Conservation (phyloP, 2,113 vertebrate genomes). For the Cariama cristata region DNA sequence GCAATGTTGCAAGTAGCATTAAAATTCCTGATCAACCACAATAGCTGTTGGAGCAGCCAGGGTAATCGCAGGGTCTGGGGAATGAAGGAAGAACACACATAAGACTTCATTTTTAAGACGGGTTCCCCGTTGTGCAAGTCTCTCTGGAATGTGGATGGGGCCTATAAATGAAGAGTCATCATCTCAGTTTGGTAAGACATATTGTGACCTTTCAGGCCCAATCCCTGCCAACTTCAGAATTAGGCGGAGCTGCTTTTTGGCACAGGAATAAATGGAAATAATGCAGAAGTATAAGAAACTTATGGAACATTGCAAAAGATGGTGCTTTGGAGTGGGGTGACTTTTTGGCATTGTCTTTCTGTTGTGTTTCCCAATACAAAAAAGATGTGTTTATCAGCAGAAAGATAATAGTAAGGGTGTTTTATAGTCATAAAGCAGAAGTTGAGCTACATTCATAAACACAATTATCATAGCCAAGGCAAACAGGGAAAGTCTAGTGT, state of each 20-base stretch:
- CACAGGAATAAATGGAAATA: neutral
- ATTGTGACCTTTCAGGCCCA: neutral
- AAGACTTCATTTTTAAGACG: neutral
- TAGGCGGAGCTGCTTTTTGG: neutral
- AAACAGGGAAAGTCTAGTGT: constrained; percentile 30
- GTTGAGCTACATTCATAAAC: constrained; percentile 12
- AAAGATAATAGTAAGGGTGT: neutral
- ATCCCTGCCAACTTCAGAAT: neutral
- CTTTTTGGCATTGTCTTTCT: neutral
- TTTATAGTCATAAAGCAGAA: constrained; percentile 6
- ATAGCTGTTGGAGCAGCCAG: neutral
- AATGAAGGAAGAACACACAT: neutral
- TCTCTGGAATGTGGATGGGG: neutral
- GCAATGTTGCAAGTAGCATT: neutral
- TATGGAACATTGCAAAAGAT: neutral
- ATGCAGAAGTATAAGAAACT: neutral
- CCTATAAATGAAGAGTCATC: neutral
- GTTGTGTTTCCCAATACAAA: neutral
- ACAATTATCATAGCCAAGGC: neutral
- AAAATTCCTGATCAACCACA: neutral
- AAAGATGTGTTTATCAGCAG: neutral
- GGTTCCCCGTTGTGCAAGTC: neutral
- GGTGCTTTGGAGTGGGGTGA: neutral
- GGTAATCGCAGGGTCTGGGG: neutral
- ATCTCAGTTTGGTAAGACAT: neutral